Evolutionary conservation across 2,113 vertebrate species (phyloP), one percentile per base, ranked within the genome.

Genomic region (Istiophorus platypterus): DNA sequence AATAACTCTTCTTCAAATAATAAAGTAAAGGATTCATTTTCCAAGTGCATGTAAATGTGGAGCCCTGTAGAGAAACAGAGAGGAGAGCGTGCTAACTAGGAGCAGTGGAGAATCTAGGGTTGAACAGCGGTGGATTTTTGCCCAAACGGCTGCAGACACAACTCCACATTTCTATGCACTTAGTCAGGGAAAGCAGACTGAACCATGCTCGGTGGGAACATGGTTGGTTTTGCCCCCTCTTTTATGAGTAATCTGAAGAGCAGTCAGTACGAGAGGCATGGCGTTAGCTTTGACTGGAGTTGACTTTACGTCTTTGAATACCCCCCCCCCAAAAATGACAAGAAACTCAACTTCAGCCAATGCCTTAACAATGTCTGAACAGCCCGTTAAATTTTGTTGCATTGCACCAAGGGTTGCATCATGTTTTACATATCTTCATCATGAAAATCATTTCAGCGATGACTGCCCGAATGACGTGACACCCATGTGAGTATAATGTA

Each of bases 141-240:
- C 42, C 79, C 77, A 62, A 81, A 52, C 51, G 47, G 74, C 72
- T 89, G 89, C 85, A 85, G 85, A 73, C 54, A 49, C 68, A 67
- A 84, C 84, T 89, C 90, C 91, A 92, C 93, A 92, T 93, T 93
- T 89, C 94, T 72, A 94, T 90, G 92, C 92, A 91, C 91, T 93
- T 89, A 77, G 88, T 85, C 78, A 34, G 88, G 92, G 90, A 91
- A 85, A 93, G 93, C 92, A 92, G 89, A 88, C 88, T 92, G 89
- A 92, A 93, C 91, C 94, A 95, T 96, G 94, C 90, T 91, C 87
- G 11, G 73, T 54, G 69, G 81, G 90, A 93, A 92, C 94, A 95
- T 94, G 93, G 90, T 91, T 91, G 93, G 76, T 90, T 91, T 89
- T 94, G 93, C 92, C 89, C 93, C 94, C 92, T 96, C 93, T 95